Conservation (phyloP, 2,888 invertebrate genomes). For the Latrodectus hesperus region DNA sequence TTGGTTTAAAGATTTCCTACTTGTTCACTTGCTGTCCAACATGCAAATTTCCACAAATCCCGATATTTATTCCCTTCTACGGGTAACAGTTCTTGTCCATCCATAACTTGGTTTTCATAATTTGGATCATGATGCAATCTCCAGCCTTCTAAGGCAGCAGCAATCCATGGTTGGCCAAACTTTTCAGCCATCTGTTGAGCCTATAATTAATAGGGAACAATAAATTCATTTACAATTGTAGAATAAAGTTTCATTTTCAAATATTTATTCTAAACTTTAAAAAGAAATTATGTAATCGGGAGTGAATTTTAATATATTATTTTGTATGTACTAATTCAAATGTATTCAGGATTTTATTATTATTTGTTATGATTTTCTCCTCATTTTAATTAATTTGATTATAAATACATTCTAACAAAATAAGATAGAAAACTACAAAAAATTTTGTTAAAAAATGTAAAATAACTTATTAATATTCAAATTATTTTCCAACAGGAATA, state of each 20-base stretch:
- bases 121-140: slow-evolving; percentile 90
- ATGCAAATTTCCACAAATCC: slow-evolving; percentile 78
- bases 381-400: too few species aligned
- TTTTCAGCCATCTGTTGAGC: slow-evolving; percentile 88
- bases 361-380: too few species aligned
- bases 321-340: too few species aligned
- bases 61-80: slow-evolving; percentile 84
- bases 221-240: neutral
- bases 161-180: slow-evolving; percentile 93
- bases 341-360: too few species aligned
- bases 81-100: slow-evolving; percentile 77
- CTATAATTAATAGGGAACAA: slow-evolving; percentile 71
- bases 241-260: neutral
- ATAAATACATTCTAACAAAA: too few species aligned
- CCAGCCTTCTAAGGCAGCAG: slow-evolving; percentile 93
- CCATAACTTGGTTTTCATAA: slow-evolving; percentile 74
- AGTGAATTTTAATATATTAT: too few species aligned
- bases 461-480: too few species aligned
- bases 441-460: too few species aligned
- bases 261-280: neutral
- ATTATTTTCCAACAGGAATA: too few species aligned
- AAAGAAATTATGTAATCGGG: too few species aligned
- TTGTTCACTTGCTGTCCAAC: slow-evolving; percentile 78
- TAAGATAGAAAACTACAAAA: too few species aligned
- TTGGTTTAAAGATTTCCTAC: slow-evolving; percentile 15